Percentiles rank a stretch among this genome's conserved stretches.
These are phyloP conservation scores for Cuniculus paca DNA, from an alignment of 2,797 vertebrate species.

Conservation along the genomic window DNA sequence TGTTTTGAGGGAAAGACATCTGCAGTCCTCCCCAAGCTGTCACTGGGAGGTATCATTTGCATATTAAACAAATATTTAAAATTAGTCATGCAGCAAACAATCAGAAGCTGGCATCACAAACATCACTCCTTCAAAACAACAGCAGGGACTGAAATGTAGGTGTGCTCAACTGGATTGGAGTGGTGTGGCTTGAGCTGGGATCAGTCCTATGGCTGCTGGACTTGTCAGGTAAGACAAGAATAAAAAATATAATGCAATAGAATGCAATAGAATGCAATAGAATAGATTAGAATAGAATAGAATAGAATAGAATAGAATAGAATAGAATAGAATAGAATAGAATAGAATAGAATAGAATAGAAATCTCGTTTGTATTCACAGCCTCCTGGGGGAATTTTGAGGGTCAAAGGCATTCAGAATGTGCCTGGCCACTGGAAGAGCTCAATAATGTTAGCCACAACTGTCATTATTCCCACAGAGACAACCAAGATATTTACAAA, in stretches of 20 bases:
- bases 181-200: not conserved
- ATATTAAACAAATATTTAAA: slow-evolving; percentile 84
- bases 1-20: slow-evolving; percentile 52
- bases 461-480: not conserved
- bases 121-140: slow-evolving; percentile 60
- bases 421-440: not conserved
- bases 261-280: not conserved
- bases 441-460: not conserved
- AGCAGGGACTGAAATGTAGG: slow-evolving; percentile 42
- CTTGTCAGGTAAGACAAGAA: not conserved
- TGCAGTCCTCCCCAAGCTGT: slow-evolving; percentile 67
- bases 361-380: not conserved
- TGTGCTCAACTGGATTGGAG: slow-evolving; percentile 9
- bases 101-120: slow-evolving; percentile 44
- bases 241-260: not conserved
- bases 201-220: not conserved
- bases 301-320: not conserved
- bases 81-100: slow-evolving; percentile 76
- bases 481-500: not conserved
- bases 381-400: not conserved
- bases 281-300: not conserved
- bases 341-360: not conserved
- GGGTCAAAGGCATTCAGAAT: not conserved
- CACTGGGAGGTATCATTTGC: slow-evolving; percentile 75
- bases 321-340: not conserved